Evolutionary conservation across 2,797 vertebrate species (phyloP).

Genomic region (Crenuchus spilurus): DNA sequence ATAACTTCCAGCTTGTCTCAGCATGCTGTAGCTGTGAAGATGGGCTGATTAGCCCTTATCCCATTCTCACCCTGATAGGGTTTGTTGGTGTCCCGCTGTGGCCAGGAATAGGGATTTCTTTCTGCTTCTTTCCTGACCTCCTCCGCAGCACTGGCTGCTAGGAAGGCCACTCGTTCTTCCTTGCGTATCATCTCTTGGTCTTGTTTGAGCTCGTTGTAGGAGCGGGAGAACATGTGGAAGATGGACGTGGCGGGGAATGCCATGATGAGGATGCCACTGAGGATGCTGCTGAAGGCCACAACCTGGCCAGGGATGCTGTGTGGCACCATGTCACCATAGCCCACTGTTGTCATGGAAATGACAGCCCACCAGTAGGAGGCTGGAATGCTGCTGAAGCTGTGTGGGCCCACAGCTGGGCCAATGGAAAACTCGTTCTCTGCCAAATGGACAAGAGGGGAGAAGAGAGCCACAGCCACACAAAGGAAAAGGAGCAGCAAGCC

Average conservation of each 20-base stretch:
- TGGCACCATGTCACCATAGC: constrained; percentile 95
- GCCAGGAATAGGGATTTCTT: constrained; percentile 12
- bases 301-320: constrained; percentile 91
- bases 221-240: constrained; percentile 95
- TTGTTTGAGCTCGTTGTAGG: constrained; percentile 89
- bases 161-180: constrained; percentile 68
- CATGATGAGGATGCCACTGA: constrained; percentile 97
- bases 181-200: constrained; percentile 78
- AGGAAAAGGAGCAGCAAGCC: constrained; percentile 92
- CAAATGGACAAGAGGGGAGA: constrained; percentile 89
- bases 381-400: constrained; percentile 93
- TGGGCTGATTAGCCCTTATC: neutral
- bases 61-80: constrained; percentile 9
- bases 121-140: constrained; percentile 29
- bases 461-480: constrained; percentile 89
- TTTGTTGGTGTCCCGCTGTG: neutral
- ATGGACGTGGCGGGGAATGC: constrained; percentile 96
- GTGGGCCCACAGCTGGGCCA: constrained; percentile 79
- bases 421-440: constrained; percentile 90
- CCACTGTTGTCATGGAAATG: constrained; percentile 97
- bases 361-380: constrained; percentile 98
- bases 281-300: constrained; percentile 92
- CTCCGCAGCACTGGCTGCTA: constrained; percentile 47
- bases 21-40: neutral
- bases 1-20: neutral